Percentiles rank a stretch among this genome's conserved stretches.
Evolutionary conservation across 1,140 invertebrate genomes (phyloP).

Genomic region (Ips nitidus): DNA sequence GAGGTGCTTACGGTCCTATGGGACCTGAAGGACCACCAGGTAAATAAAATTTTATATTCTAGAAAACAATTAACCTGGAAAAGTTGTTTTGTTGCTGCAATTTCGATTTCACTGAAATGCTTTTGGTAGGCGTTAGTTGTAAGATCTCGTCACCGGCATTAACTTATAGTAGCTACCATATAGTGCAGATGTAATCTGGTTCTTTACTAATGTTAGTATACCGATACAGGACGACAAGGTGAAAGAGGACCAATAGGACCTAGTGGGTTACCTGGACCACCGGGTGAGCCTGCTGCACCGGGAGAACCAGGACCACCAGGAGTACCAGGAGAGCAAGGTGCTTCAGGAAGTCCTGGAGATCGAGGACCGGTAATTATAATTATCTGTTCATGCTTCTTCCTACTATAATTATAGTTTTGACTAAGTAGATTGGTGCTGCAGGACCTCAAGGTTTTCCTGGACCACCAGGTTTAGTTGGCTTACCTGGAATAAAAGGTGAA

Average conservation of each 20-base stretch:
- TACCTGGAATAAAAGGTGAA: conserved; percentile 73
- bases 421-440: conserved; percentile 53
- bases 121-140: too few species aligned
- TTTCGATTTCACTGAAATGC: too few species aligned
- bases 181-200: too few species aligned
- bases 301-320: conserved; percentile 75
- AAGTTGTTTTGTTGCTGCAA: background rate
- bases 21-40: conserved; percentile 69
- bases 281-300: conserved; percentile 72
- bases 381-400: background rate
- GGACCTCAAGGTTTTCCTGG: conserved; percentile 68
- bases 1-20: conserved; percentile 61
- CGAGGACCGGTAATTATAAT: conserved; percentile 55
- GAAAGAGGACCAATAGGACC: conserved; percentile 69
- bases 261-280: conserved; percentile 68
- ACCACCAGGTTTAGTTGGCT: conserved; percentile 65
- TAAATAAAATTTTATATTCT: conserved; percentile 23
- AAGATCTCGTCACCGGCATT: too few species aligned
- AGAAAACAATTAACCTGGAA: conserved; percentile 28
- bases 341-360: conserved; percentile 69
- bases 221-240: conserved; percentile 42
- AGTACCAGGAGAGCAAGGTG: conserved; percentile 70
- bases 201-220: too few species aligned
- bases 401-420: background rate
- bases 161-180: too few species aligned